Conservation (phyloP, 2,113 vertebrate genomes). For the Prunella himalayana region DNA sequence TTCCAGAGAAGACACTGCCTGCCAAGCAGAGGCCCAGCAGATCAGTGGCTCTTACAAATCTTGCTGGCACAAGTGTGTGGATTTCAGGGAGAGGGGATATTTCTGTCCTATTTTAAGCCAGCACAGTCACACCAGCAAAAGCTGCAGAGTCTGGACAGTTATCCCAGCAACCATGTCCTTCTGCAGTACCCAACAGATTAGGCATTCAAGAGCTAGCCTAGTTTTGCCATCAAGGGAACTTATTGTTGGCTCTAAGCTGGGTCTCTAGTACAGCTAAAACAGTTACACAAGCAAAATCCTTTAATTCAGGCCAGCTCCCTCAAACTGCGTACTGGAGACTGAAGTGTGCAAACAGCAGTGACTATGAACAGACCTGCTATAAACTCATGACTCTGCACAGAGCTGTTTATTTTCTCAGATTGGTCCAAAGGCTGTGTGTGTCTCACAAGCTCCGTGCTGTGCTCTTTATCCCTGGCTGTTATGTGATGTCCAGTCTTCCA, state of each 20-base stretch:
- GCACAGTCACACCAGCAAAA: not conserved
- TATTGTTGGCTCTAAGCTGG: not conserved
- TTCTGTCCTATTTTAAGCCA: not conserved
- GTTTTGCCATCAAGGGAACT: slow-evolving; percentile 4
- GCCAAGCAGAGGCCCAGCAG: not conserved
- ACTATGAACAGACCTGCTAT: not conserved
- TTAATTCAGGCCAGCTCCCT: not conserved
- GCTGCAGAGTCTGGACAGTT: not conserved
- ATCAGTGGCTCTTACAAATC: not conserved
- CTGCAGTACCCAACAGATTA: not conserved
- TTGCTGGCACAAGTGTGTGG: not conserved
- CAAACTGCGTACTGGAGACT: not conserved
- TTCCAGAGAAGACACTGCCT: not conserved
- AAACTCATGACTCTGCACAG: not conserved
- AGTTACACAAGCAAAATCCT: slow-evolving; percentile 11
- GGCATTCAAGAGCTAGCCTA: not conserved
- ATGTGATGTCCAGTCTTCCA: not conserved
- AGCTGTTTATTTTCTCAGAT: not conserved
- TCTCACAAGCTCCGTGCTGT: rapidly evolving
- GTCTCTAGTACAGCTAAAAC: not conserved
- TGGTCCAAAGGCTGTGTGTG: not conserved
- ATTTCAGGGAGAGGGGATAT: not conserved
- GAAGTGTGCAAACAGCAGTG: not conserved
- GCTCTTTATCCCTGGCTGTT: not conserved
- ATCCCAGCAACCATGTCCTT: not conserved